phyloP scores from a whole-genome alignment of 1,140 invertebrate species.

The Lepidurus arcticus region DNA sequence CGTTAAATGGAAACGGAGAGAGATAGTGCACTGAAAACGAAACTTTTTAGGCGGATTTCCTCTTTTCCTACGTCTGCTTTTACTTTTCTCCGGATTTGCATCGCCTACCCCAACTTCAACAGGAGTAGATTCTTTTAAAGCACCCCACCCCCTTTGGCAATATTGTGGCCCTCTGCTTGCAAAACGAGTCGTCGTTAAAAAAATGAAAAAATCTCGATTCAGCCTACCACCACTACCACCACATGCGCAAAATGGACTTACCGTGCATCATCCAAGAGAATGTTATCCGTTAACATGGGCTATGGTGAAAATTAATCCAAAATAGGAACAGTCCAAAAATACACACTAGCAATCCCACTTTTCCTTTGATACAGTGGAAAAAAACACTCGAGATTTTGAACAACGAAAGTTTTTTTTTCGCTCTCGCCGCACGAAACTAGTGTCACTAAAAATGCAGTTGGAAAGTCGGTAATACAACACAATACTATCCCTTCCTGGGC shows the following conservation, averaged over 20 bases:
- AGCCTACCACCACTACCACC: neutral
- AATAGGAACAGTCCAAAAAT: neutral
- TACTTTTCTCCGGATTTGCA: neutral
- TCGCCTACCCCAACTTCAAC: neutral
- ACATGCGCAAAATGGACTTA: slow-evolving; percentile 24
- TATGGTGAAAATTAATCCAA: slow-evolving; percentile 8
- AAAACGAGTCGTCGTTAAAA: too few species aligned
- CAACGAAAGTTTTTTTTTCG: too few species aligned
- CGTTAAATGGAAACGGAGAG: neutral
- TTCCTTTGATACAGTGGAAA: too few species aligned
- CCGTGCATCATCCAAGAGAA: slow-evolving; percentile 34
- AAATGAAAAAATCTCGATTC: too few species aligned
- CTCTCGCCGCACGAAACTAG: too few species aligned
- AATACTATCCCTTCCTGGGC: too few species aligned
- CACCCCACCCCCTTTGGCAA: too few species aligned
- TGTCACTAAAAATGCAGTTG: too few species aligned
- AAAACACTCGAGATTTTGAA: too few species aligned
- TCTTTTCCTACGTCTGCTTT: neutral
- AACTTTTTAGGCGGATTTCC: slow-evolving; percentile 14
- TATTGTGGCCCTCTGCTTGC: too few species aligned
- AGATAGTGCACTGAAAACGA: slow-evolving; percentile 10
- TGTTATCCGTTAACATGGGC: slow-evolving; percentile 34
- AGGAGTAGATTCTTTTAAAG: too few species aligned
- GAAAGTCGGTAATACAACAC: too few species aligned
- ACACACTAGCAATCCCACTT: neutral